A percentile compares a stretch with the other conserved stretches of the same genome.
These are phyloP conservation scores for Carduelis carduelis DNA, from an alignment of 2,797 vertebrate species.

Conservation along the genomic window DNA sequence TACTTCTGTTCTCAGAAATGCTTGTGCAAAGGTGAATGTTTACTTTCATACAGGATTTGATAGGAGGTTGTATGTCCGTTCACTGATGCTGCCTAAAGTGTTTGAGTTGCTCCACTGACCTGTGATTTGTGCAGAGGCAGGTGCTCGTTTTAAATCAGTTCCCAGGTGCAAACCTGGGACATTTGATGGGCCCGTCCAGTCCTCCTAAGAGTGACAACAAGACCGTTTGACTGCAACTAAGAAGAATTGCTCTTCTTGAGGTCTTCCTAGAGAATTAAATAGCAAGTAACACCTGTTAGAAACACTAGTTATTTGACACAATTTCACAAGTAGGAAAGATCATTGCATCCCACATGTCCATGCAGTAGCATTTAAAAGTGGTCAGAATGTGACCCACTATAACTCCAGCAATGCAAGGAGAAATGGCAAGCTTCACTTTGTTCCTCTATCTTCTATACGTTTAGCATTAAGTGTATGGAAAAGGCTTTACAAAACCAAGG, in stretches of 20 bases:
- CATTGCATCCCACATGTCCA: background rate
- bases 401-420: background rate
- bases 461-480: constrained; percentile 1
- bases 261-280: background rate
- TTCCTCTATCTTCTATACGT: background rate
- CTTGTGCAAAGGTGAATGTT: background rate
- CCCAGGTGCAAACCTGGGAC: background rate
- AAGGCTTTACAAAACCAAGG: constrained; percentile 13
- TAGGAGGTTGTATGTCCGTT: background rate
- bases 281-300: background rate
- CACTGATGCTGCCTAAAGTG: background rate
- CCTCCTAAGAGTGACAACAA: background rate
- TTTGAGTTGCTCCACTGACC: background rate
- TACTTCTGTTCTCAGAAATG: background rate
- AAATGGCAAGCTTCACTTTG: background rate
- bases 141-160: background rate
- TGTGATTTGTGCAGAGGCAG: background rate
- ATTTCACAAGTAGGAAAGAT: background rate
- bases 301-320: background rate
- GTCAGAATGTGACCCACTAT: background rate
- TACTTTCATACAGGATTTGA: fast-evolving
- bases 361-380: background rate
- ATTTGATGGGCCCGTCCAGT: background rate
- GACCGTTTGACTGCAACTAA: background rate
- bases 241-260: background rate